Evolutionary conservation across 1,140 invertebrate species (phyloP).

Genomic region (Drusus annulatus): DNA sequence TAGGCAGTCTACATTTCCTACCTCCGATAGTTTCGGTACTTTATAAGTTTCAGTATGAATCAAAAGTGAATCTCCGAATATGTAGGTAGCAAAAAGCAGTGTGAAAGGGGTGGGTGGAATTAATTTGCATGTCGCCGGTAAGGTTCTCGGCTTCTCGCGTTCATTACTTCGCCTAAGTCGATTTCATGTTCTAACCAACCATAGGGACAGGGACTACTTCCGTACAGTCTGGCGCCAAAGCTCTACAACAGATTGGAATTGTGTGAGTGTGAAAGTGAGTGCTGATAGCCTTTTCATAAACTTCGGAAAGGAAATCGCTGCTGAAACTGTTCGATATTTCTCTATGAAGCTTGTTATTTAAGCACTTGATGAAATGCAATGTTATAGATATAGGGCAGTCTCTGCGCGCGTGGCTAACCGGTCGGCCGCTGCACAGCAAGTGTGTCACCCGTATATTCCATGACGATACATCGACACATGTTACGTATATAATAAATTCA

Average conservation of each 20-base stretch:
- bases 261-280: background rate
- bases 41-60: no score
- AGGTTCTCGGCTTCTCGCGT: conserved; percentile 45
- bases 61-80: background rate
- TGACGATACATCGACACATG: conserved; percentile 11
- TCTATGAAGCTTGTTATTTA: background rate
- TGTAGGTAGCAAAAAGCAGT: background rate
- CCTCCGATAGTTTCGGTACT: no score
- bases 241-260: conserved; percentile 25
- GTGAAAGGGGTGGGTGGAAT: conserved; percentile 13
- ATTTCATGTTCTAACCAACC: conserved; percentile 14
- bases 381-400: no score
- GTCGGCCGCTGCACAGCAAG: background rate
- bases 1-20: no score
- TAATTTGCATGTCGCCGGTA: conserved; percentile 52
- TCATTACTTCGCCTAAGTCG: conserved; percentile 45
- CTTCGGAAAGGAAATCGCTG: background rate
- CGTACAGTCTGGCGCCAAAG: conserved; percentile 42
- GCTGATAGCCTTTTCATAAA: conserved; percentile 9
- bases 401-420: no score
- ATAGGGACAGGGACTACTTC: conserved; percentile 33
- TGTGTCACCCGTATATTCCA: conserved; percentile 1
- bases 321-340: no score
- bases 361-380: background rate
- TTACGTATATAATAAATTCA: background rate